phyloP scores from a whole-genome alignment of 2,113 vertebrate genomes.

The Ceyx margarethae region DNA sequence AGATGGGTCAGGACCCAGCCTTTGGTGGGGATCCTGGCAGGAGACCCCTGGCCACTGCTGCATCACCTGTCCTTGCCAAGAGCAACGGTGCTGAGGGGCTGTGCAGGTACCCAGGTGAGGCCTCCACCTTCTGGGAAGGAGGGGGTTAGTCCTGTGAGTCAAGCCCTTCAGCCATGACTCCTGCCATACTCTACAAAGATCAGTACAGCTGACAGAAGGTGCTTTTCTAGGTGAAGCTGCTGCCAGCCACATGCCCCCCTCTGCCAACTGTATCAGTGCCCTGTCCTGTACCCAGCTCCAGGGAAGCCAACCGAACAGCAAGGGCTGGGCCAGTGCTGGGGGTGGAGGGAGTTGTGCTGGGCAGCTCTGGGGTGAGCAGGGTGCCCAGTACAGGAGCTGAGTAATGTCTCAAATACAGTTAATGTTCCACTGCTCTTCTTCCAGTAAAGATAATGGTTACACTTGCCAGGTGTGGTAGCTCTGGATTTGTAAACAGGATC shows the following conservation, averaged over 20 bases:
- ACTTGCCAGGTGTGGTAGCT: not conserved
- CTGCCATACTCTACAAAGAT: not conserved
- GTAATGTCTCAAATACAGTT: not conserved
- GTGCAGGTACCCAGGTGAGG: not conserved
- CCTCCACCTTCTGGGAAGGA: not conserved
- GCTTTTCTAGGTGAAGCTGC: not conserved
- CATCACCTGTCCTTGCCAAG: not conserved
- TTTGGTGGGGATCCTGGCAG: not conserved
- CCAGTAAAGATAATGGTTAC: not conserved
- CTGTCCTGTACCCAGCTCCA: not conserved
- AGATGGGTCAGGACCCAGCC: not conserved
- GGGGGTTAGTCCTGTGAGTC: not conserved
- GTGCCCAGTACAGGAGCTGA: fast-evolving
- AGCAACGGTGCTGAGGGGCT: not conserved
- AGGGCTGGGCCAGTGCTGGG: not conserved
- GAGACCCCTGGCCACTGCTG: not conserved
- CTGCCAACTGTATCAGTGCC: not conserved
- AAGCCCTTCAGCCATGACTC: not conserved
- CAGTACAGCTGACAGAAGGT: not conserved
- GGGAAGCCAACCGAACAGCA: not conserved
- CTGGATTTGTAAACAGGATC: not conserved
- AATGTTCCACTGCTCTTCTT: not conserved
- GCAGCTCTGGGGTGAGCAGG: not conserved
- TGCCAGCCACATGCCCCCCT: fast-evolving
- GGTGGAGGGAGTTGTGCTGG: not conserved